Conservation (phyloP, 2,113 vertebrate species). For the Microcebus tavaratra region DNA sequence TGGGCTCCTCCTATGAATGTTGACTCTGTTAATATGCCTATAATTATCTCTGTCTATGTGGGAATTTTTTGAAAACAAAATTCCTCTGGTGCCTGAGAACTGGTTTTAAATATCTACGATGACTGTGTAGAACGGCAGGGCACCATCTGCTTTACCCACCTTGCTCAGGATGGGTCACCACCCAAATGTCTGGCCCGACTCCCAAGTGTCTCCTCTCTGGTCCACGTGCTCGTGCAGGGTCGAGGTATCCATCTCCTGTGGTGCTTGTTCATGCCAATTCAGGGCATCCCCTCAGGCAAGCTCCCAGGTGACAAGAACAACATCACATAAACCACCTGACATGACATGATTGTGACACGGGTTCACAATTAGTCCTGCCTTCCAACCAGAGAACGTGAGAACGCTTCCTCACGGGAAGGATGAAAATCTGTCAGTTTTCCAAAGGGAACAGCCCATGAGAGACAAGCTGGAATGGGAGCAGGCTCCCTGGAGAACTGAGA, state of each 20-base stretch:
- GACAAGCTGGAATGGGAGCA: background rate
- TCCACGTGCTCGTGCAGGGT: background rate
- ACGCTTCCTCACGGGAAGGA: background rate
- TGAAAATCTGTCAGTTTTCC: background rate
- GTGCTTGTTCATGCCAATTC: background rate
- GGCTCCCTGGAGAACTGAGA: constrained; percentile 60
- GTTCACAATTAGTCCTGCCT: background rate
- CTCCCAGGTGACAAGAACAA: constrained; percentile 59
- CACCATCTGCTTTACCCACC: constrained; percentile 59
- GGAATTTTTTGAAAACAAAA: constrained; percentile 27
- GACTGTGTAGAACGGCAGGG: background rate
- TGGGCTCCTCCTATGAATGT: background rate
- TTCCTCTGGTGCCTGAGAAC: constrained; percentile 44
- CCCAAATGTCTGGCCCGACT: background rate
- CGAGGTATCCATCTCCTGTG: background rate
- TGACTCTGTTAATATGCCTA: constrained; percentile 21
- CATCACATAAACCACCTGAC: constrained; percentile 16
- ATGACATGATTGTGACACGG: background rate
- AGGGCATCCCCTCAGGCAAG: constrained; percentile 31
- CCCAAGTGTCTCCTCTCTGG: background rate
- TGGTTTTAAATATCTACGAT: constrained; percentile 39
- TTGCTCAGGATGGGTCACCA: constrained; percentile 1
- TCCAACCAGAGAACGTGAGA: background rate
- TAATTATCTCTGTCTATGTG: constrained; percentile 63
- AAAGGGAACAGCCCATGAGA: background rate